phyloP scores from a whole-genome alignment of 2,797 vertebrate species.

The Urosaurus nigricauda region DNA sequence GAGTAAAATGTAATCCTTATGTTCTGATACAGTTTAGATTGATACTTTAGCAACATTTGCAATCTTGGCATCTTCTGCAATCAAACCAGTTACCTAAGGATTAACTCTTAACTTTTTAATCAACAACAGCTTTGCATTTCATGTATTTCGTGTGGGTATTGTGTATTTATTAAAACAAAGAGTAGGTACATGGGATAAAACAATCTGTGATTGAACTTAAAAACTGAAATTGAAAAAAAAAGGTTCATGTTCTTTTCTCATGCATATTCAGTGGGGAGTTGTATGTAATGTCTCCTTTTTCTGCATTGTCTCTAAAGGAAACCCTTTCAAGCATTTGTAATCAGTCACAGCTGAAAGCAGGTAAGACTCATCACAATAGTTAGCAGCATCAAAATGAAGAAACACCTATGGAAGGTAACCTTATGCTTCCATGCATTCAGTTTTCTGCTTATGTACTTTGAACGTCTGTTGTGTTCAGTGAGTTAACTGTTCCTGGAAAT shows the following conservation, averaged over 20 bases:
- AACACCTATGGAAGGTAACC: too few relatives aligned
- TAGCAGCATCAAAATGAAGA: background rate
- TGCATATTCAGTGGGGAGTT: background rate
- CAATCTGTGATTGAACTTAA: background rate
- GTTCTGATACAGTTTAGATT: slow-evolving; percentile 52
- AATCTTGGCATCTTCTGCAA: slow-evolving; percentile 41
- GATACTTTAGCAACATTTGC: slow-evolving; percentile 41
- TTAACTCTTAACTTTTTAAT: slow-evolving; percentile 28
- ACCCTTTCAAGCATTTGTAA: background rate
- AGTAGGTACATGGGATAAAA: background rate
- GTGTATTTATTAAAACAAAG: slow-evolving; percentile 22
- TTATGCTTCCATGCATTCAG: background rate
- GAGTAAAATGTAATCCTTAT: slow-evolving; percentile 21
- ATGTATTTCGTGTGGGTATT: slow-evolving; percentile 13
- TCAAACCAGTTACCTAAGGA: slow-evolving; percentile 46
- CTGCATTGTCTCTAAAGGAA: background rate
- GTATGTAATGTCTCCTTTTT: background rate
- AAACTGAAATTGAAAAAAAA: background rate
- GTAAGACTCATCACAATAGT: background rate
- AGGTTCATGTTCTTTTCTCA: slow-evolving; percentile 29
- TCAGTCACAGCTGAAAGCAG: background rate
- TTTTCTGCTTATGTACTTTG: background rate
- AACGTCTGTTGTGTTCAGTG: too few relatives aligned
- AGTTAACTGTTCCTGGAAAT: background rate
- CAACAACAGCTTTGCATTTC: slow-evolving; percentile 28